phyloP scores from a whole-genome alignment of 2,888 invertebrate genomes.

The Microplitis deprimator region DNA sequence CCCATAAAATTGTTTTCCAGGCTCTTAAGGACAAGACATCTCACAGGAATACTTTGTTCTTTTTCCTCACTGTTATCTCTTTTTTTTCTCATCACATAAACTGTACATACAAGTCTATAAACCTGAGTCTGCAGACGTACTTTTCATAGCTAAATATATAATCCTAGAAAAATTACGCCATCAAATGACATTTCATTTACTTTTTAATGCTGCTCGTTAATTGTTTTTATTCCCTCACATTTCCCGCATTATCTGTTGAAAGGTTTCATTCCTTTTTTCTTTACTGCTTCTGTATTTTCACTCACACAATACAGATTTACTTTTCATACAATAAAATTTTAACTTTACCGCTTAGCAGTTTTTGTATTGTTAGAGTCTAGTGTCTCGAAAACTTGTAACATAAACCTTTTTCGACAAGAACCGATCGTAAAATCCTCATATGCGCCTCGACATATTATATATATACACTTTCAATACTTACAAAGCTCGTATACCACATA shows the following conservation, averaged over 20 bases:
- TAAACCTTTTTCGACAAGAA: slow-evolving; percentile 41
- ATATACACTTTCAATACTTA: slow-evolving; percentile 6
- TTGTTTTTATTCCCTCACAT: too few species aligned
- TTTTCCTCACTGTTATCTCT: slow-evolving; percentile 26
- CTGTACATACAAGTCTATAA: not conserved
- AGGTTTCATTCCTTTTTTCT: not conserved
- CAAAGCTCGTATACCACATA: slow-evolving; percentile 9
- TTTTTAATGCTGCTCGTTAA: too few species aligned
- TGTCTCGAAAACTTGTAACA: slow-evolving; percentile 33
- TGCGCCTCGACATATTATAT: slow-evolving; percentile 18
- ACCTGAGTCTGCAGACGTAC: not conserved
- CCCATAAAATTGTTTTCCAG: slow-evolving; percentile 34
- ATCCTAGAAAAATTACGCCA: too few species aligned
- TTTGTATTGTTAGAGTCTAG: slow-evolving; percentile 15
- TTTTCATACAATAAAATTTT: too few species aligned
- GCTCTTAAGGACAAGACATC: slow-evolving; percentile 28
- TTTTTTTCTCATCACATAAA: slow-evolving; percentile 23
- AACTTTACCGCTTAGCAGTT: not conserved
- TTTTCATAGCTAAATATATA: too few species aligned
- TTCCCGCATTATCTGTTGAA: too few species aligned
- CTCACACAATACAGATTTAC: too few species aligned
- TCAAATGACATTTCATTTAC: not conserved
- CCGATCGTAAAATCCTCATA: slow-evolving; percentile 41
- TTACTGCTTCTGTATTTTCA: slow-evolving; percentile 15
- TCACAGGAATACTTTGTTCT: slow-evolving; percentile 5